phyloP scores from a whole-genome alignment of 2,113 vertebrate species.

The Pedetes capensis region DNA sequence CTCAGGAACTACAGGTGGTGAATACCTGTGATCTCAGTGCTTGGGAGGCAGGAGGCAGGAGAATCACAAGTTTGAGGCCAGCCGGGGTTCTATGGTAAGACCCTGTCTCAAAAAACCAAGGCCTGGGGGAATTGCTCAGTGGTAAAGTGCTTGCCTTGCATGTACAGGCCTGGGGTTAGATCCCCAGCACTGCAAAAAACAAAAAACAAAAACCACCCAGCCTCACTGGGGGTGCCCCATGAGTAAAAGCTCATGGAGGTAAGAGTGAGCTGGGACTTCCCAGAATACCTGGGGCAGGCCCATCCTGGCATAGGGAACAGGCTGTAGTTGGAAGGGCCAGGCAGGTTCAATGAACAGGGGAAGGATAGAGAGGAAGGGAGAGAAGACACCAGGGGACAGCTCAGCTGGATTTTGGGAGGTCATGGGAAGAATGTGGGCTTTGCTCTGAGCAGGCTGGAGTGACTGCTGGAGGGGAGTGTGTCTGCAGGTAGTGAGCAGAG shows the following conservation, averaged over 20 bases:
- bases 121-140: too few species aligned
- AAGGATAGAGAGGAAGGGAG: not conserved
- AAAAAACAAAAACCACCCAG: too few species aligned
- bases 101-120: too few species aligned
- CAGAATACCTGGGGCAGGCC: not conserved
- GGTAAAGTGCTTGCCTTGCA: too few species aligned
- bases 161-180: too few species aligned
- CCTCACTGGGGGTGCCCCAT: not conserved
- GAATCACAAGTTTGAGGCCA: too few species aligned
- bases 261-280: not conserved
- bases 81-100: too few species aligned
- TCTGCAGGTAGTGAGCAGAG: fast-evolving
- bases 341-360: not conserved
- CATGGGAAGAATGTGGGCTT: not conserved
- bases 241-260: too few species aligned
- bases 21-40: too few species aligned
- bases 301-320: not conserved
- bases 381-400: not conserved
- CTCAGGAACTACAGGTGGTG: too few species aligned
- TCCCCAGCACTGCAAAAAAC: too few species aligned
- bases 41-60: too few species aligned
- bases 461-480: fast-evolving
- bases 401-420: not conserved
- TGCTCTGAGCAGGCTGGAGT: fast-evolving
- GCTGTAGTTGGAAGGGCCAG: not conserved